Percentiles rank a stretch among this genome's conserved stretches.
These are phyloP conservation scores for Andrena fulva DNA, from an alignment of 2,888 invertebrate species.

Conservation along the genomic window DNA sequence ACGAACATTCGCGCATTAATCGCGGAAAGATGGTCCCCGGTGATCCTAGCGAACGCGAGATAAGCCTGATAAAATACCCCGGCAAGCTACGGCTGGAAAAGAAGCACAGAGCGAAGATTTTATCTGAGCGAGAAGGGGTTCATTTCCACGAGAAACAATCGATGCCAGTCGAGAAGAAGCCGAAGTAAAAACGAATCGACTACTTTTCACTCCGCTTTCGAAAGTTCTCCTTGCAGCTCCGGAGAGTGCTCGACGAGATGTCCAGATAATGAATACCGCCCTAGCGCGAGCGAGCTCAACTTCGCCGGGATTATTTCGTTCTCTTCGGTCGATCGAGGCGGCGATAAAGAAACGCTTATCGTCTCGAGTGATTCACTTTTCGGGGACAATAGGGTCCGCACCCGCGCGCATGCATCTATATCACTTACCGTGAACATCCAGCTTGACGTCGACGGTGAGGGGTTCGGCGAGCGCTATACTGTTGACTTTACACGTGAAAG, in stretches of 20 bases:
- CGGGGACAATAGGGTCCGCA: constrained; percentile 13
- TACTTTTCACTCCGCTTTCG: constrained; percentile 33
- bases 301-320: constrained; percentile 40
- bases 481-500: constrained; percentile 90
- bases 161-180: background rate
- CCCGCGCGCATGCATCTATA: background rate
- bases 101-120: background rate
- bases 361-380: constrained; percentile 39
- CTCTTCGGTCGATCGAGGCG: constrained; percentile 27
- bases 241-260: constrained; percentile 13
- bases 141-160: constrained; percentile 18
- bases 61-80: no score
- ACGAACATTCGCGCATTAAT: no score
- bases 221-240: constrained; percentile 8
- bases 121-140: background rate
- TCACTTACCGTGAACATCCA: constrained; percentile 91
- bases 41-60: no score
- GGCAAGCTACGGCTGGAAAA: no score
- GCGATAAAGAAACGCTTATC: constrained; percentile 48
- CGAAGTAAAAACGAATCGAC: constrained; percentile 6
- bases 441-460: constrained; percentile 87
- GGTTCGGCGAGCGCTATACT: constrained; percentile 89
- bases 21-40: no score
- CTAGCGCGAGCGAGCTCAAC: constrained; percentile 13
- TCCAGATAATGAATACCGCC: constrained; percentile 31